phyloP scores from a whole-genome alignment of 2,797 vertebrate species.

The Megalops cyprinoides region DNA sequence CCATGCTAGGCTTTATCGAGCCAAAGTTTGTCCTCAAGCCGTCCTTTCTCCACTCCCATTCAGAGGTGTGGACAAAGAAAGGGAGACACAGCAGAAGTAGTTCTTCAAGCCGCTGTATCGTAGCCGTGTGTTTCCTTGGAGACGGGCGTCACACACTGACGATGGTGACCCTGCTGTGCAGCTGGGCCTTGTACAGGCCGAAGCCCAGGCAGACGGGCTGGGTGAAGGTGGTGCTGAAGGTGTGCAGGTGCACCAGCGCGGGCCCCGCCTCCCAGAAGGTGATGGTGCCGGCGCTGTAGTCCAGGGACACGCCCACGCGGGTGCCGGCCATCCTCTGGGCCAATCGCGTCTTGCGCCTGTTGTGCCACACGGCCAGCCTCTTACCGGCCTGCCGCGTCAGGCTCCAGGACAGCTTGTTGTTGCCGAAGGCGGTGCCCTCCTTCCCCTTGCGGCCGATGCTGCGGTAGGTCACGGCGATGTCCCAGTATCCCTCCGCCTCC shows the following conservation, averaged over 20 bases:
- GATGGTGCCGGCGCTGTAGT: constrained; percentile 69
- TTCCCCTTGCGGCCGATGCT: constrained; percentile 72
- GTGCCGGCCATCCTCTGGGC: constrained; percentile 61
- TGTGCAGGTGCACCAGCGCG: constrained; percentile 66
- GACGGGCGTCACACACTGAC: no score
- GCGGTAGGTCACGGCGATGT: constrained; percentile 68
- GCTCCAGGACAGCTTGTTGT: constrained; percentile 76
- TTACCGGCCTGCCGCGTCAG: constrained; percentile 73
- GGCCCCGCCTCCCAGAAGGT: constrained; percentile 70
- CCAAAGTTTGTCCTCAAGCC: no score
- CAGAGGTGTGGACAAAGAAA: no score
- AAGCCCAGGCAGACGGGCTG: constrained; percentile 73
- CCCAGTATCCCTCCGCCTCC: constrained; percentile 75
- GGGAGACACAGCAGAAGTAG: no score
- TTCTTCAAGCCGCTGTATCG: no score
- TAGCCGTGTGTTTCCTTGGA: no score
- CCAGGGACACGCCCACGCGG: constrained; percentile 62
- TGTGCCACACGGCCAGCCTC: constrained; percentile 75
- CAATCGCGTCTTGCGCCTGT: constrained; percentile 71
- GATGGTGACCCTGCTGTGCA: constrained; percentile 66
- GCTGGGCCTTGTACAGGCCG: constrained; percentile 74
- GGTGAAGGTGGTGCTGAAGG: constrained; percentile 64
- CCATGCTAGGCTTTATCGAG: no score
- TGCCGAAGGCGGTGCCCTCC: constrained; percentile 71
- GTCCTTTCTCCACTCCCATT: no score